phyloP scores from a whole-genome alignment of 2,888 invertebrate species.

The Megalurothrips usitatus region DNA sequence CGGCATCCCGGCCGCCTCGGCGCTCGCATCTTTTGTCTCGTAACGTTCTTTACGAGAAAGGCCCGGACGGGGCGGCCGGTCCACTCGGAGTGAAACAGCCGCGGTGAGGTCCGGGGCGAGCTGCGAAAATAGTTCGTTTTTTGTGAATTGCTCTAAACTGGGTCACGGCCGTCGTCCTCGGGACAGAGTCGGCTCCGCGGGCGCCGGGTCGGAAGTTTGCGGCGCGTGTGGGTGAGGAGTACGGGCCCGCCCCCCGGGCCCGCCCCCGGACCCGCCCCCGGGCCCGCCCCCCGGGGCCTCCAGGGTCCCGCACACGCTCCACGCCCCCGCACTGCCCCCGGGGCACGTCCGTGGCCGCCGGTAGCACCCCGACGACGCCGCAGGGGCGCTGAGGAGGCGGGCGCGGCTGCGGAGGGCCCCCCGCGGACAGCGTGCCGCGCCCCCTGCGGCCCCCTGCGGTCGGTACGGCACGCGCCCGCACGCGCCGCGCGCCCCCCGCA shows the following conservation, averaged over 20 bases:
- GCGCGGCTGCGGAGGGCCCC: not conserved
- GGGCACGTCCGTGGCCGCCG: not conserved
- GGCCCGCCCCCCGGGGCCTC: slow-evolving; percentile 7
- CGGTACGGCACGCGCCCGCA: not conserved
- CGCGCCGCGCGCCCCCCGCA: not conserved
- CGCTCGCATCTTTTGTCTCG: not conserved
- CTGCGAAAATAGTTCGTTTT: no score
- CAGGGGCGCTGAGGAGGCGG: no score
- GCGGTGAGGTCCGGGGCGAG: no score
- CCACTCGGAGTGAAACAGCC: no score
- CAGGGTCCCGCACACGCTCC: not conserved
- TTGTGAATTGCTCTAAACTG: no score
- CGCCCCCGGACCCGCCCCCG: not conserved
- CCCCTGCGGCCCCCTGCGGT: not conserved
- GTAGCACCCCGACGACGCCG: no score
- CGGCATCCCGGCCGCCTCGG: no score
- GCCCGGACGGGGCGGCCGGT: not conserved
- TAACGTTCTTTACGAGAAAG: not conserved
- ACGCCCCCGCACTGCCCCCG: slow-evolving; percentile 3
- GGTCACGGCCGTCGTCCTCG: no score
- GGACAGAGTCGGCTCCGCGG: no score
- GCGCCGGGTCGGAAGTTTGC: no score
- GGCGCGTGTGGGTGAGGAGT: not conserved
- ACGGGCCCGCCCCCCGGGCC: not conserved
- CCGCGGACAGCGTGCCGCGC: not conserved